These are phyloP conservation scores for Chitala chitala DNA, from an alignment of 2,113 vertebrate species.

Conservation along the genomic window DNA sequence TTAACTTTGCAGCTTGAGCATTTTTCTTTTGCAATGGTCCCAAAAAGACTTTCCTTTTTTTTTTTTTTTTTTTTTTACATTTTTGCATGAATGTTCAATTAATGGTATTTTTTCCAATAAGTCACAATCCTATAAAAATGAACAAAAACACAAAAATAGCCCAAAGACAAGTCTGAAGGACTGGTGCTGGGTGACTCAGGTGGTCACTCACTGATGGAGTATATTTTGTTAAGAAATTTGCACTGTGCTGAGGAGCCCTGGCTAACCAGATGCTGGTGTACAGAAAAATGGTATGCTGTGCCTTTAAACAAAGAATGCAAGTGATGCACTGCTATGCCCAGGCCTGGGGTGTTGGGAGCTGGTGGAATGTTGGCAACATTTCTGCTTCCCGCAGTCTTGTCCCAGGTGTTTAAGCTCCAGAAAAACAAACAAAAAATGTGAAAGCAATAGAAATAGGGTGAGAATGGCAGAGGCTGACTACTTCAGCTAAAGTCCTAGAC, in stretches of 20 bases:
- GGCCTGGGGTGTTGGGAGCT: background rate
- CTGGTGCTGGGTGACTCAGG: background rate
- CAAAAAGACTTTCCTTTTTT: background rate
- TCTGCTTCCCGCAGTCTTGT: background rate
- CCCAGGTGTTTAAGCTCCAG: slow-evolving; percentile 22
- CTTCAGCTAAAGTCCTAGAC: slow-evolving; percentile 26
- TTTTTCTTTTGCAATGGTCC: too few relatives aligned
- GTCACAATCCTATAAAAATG: too few relatives aligned
- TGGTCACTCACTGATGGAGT: background rate
- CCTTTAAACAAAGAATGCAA: slow-evolving; percentile 19
- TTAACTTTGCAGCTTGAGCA: too few relatives aligned
- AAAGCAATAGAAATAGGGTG: background rate
- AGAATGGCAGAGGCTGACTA: background rate
- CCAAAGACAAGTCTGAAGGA: background rate
- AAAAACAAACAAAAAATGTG: slow-evolving; percentile 16
- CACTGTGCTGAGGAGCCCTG: background rate
- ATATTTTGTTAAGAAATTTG: background rate
- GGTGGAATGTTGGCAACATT: slow-evolving; percentile 21
- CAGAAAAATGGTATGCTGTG: background rate
- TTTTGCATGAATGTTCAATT: background rate
- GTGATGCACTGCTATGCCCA: background rate
- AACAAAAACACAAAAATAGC: too few relatives aligned
- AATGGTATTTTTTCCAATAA: background rate
- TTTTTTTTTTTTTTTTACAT: too few relatives aligned
- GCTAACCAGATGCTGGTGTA: background rate